Base-by-base conservation (phyloP, 2,888 invertebrate species). In the Notocelia uddmanniana region DNA sequence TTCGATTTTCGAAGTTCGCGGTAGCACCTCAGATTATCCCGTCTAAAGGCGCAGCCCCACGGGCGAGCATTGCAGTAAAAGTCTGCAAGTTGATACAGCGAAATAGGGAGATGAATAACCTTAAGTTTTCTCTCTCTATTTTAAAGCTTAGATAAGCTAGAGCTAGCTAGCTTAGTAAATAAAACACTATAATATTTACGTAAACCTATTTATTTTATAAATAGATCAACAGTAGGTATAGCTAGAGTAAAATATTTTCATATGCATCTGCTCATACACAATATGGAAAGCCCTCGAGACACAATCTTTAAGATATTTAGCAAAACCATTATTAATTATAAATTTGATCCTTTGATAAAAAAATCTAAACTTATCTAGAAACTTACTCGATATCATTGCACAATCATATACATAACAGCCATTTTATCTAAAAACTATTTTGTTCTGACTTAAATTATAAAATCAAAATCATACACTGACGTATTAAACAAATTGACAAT, bases 141-240 rank as follows among this genome's bases (percentile, higher is more conserved):
- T n/a, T n/a, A n/a, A n/a, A n/a, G n/a, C n/a, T n/a, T n/a, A n/a
- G n/a, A n/a, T n/a, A n/a, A n/a, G n/a, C n/a, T n/a, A n/a, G n/a
- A n/a, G n/a, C n/a, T n/a, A n/a, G n/a, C n/a, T n/a, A n/a, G n/a
- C n/a, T n/a, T n/a, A n/a, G n/a, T n/a, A 37, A 66, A 41, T 50
- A 11, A 68, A 59, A 54, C 41, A 26, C 15, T 19, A 3, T 10
- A 66, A 62, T 62, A 57, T 71, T 67, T 45, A 23, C 55, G 55
- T 52, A 66, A 63, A 19, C 34, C 48, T 68, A 41, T 63, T 72
- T 60, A 45, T 62, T 68, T 72, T 73, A 57, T 18, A 57, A 68
- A 57, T 67, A 68, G 57, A 19, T 68, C 50, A 68, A 62, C 68
- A 91, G 78, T 88, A 91, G 76, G 86, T 88, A 58, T 83, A 88